A percentile compares a stretch with the other conserved stretches of the same genome.
phyloP scores from a whole-genome alignment of 2,113 vertebrate species.

The Pseudois nayaur region DNA sequence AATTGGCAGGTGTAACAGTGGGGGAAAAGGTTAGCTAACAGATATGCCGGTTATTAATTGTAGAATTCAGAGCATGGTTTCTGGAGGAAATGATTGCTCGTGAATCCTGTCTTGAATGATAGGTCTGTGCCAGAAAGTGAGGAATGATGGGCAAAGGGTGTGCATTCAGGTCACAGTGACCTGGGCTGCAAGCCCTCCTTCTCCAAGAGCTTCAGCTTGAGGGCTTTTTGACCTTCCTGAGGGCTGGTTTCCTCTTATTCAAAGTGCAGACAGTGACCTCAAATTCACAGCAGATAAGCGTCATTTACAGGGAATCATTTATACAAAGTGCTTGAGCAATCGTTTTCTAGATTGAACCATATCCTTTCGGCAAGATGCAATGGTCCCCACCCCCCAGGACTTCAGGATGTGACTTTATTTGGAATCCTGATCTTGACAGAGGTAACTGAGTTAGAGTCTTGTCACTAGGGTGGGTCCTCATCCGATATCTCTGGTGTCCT shows the following conservation, averaged over 20 bases:
- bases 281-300: too few relatives aligned
- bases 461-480: neutral
- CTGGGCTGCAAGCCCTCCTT: neutral
- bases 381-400: neutral
- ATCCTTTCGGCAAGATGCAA: accelerated
- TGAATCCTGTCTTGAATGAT: neutral
- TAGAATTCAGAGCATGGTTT: too few relatives aligned
- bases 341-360: accelerated
- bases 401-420: neutral
- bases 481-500: neutral
- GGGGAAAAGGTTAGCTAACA: accelerated
- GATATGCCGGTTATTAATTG: too few relatives aligned
- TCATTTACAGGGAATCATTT: neutral
- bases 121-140: neutral
- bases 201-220: too few relatives aligned
- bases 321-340: neutral
- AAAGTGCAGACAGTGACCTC: neutral
- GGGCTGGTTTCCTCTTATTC: neutral
- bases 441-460: neutral
- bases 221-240: neutral
- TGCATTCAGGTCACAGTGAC: neutral
- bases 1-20: accelerated
- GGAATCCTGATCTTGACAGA: neutral
- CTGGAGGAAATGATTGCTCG: accelerated
- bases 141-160: too few relatives aligned